Evolutionary conservation across 2,797 vertebrate genomes (phyloP), one percentile per base, ranked within the genome.

Genomic region (Orestias chungarensis): DNA sequence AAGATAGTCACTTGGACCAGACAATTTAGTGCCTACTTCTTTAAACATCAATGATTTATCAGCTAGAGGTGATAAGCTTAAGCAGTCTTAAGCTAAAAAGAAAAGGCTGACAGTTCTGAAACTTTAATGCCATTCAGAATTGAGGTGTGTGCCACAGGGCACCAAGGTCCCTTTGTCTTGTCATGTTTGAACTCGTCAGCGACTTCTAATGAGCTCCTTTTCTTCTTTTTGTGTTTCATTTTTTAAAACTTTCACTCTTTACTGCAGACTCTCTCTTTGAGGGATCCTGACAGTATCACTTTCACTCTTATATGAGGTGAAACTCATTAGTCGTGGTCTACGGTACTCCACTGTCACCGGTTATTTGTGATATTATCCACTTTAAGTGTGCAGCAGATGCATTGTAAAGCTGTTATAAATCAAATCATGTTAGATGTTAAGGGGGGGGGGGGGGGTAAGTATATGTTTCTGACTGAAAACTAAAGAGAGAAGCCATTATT

Each of bases 401-500:
- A 31, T 69, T 33, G 46, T 64, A 25, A 3, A 31, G 49, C 64
- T 73, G 65, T 59, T 66, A 71, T 69, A 68, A 76, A 80, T 76
- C 66, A 69, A 61, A 25, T 57, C 20, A 82, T 78, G 76, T 85
- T 72, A 77, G 50, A 44, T 70, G 65, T 78, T 85, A 18, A 27
- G 17, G 69, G 50, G n/a, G 50, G 11, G 12, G 4, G 11, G 73
- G 50, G 35, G 59, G 52, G 35, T 29, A 66, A 71, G 43, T 74
- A 86, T 78, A 87, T 81, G 79, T 68, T 46, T 35, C 81, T 54
- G 69, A 76, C 70, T 38, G 70, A 78, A 84, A 87, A 76, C 68
- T 73, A 78, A 77, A 83, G 86, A 84, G 47, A 47, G 82, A 66
- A 62, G 61, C 59, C 73, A 74, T 88, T 80, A 87, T 80, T 4